phyloP scores from a whole-genome alignment of 2,113 vertebrate genomes.

The Elaphurus davidianus region DNA sequence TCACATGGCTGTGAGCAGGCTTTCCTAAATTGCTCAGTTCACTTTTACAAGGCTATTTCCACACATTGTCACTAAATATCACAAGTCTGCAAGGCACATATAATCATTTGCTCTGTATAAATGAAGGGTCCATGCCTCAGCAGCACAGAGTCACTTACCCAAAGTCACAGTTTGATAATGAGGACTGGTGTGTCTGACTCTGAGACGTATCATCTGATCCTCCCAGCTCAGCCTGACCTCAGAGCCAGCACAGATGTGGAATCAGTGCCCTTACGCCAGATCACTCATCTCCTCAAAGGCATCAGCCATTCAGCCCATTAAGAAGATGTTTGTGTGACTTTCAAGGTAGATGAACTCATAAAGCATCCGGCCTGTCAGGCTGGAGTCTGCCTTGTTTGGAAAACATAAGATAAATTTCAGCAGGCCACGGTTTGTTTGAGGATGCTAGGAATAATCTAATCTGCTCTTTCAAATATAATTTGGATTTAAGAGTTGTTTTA shows the following conservation, averaged over 20 bases:
- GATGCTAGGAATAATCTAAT: slow-evolving; percentile 72
- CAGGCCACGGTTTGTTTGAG: slow-evolving; percentile 65
- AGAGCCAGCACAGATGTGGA: not conserved
- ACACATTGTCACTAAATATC: not conserved
- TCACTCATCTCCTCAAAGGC: not conserved
- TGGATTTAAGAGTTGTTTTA: slow-evolving; percentile 69
- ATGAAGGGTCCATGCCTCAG: not conserved
- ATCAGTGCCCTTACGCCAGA: not conserved
- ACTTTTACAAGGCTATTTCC: not conserved
- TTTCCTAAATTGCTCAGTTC: not conserved
- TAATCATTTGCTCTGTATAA: not conserved
- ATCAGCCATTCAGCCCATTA: not conserved
- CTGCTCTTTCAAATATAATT: slow-evolving; percentile 77
- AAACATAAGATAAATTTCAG: slow-evolving; percentile 75
- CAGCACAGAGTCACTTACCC: not conserved
- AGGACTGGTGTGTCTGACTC: not conserved
- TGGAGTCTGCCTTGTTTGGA: slow-evolving; percentile 47
- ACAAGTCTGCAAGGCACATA: not conserved
- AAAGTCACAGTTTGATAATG: not conserved
- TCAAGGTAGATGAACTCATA: slow-evolving; percentile 41
- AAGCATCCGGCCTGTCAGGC: not conserved
- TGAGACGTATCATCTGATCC: not conserved
- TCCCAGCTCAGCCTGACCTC: not conserved
- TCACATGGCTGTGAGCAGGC: not conserved
- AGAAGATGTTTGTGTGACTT: slow-evolving; percentile 6